Percentiles rank a stretch among this genome's conserved stretches.
phyloP scores from a whole-genome alignment of 2,797 vertebrate species.

The Spheniscus humboldti region DNA sequence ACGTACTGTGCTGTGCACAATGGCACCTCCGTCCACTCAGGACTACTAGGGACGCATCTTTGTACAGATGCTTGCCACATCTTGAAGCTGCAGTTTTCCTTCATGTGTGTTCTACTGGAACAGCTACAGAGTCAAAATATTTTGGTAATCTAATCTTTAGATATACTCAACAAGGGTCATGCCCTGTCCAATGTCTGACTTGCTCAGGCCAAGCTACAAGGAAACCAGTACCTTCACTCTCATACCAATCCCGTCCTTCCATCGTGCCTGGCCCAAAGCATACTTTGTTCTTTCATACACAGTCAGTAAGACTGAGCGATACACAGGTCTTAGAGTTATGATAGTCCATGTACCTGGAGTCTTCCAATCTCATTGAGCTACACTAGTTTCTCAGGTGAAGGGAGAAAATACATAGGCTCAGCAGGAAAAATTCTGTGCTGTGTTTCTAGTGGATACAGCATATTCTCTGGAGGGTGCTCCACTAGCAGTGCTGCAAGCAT shows the following conservation, averaged over 20 bases:
- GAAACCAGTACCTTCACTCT: neutral
- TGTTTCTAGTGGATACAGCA: neutral
- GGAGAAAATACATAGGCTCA: neutral
- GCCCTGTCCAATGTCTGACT: neutral
- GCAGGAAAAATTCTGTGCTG: neutral
- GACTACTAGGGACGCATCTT: neutral
- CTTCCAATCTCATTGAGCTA: neutral
- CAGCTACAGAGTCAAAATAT: neutral
- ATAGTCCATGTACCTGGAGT: neutral
- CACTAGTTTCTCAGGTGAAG: neutral
- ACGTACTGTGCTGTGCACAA: neutral
- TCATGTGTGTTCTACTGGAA: neutral
- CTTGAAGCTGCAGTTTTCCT: neutral
- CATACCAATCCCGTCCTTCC: rapidly evolving
- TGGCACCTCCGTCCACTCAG: neutral
- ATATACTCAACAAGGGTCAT: neutral
- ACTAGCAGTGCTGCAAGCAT: neutral
- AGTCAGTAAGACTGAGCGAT: neutral
- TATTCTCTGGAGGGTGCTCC: neutral
- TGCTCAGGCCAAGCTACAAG: neutral
- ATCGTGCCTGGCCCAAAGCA: neutral
- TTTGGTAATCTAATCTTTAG: neutral
- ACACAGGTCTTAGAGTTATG: neutral
- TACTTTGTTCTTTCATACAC: neutral
- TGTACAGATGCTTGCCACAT: neutral